Evolutionary conservation across 2,797 vertebrate species (phyloP).

Genomic region (Lutjanus argentimaculatus): DNA sequence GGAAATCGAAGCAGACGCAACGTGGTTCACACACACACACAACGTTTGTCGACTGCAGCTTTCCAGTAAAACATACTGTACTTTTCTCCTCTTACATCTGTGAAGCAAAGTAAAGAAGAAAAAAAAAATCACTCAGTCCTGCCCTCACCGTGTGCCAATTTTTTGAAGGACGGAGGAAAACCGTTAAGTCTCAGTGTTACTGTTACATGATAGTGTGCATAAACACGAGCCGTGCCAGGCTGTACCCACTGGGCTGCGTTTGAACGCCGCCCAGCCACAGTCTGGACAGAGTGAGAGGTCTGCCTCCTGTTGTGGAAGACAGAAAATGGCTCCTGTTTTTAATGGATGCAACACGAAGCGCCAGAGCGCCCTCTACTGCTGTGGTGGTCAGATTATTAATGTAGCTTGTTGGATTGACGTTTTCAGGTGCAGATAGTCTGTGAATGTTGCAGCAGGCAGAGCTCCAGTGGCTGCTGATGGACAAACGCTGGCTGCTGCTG

Average conservation of each 20-base stretch:
- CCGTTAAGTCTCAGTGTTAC: conserved; percentile 71
- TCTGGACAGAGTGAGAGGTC: conserved; percentile 55
- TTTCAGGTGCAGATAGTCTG: conserved; percentile 38
- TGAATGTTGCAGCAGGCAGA: conserved; percentile 48
- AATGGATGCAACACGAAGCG: conserved; percentile 39
- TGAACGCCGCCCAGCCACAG: conserved; percentile 67
- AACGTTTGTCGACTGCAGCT: conserved; percentile 30
- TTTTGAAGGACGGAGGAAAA: conserved; percentile 70
- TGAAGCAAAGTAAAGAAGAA: conserved; percentile 39
- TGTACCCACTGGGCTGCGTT: conserved; percentile 62
- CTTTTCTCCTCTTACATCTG: conserved; percentile 54
- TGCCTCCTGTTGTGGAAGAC: conserved; percentile 50
- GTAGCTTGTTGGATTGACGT: conserved; percentile 40
- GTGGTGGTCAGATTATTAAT: conserved; percentile 42
- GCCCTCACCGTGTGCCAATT: conserved; percentile 69
- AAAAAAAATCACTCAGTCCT: conserved; percentile 45
- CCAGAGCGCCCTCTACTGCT: conserved; percentile 80
- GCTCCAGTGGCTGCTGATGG: conserved; percentile 61
- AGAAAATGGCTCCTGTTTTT: conserved; percentile 83
- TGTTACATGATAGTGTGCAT: conserved; percentile 74
- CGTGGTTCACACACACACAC: conserved; percentile 40
- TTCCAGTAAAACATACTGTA: conserved; percentile 44
- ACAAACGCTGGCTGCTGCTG: conserved; percentile 63
- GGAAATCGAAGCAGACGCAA: conserved; percentile 31
- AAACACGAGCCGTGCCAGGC: conserved; percentile 75